These are phyloP conservation scores for Oryzias curvinotus DNA, from an alignment of 2,113 vertebrate species.

Conservation along the genomic window DNA sequence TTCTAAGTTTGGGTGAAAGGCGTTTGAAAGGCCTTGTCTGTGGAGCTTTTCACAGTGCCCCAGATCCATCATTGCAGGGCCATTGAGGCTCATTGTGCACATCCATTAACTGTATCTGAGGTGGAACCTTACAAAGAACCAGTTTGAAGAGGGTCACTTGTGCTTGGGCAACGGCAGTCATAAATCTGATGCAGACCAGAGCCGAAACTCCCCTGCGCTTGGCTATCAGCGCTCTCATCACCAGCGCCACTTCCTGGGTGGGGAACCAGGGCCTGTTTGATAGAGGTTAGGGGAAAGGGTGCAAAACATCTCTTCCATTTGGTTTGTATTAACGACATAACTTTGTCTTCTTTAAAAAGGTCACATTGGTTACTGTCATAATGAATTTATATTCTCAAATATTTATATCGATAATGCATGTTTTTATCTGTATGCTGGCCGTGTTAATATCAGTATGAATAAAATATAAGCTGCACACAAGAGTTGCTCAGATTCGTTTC, in stretches of 20 bases:
- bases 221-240: conserved; percentile 64
- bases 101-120: conserved; percentile 70
- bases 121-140: conserved; percentile 63
- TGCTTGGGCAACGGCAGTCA: conserved; percentile 61
- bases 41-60: conserved; percentile 63
- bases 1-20: conserved; percentile 50
- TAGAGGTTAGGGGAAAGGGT: conserved; percentile 25
- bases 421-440: conserved; percentile 11
- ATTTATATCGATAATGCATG: conserved; percentile 58
- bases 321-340: conserved; percentile 56
- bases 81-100: conserved; percentile 63
- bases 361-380: conserved; percentile 51
- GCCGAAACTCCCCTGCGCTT: conserved; percentile 61
- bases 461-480: conserved; percentile 54
- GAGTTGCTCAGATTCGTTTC: conserved; percentile 20
- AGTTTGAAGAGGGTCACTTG: conserved; percentile 66
- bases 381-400: conserved; percentile 47
- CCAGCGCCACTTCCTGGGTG: conserved; percentile 54
- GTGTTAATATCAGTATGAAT: conserved; percentile 67
- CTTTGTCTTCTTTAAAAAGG: conserved; percentile 52
- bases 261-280: conserved; percentile 13
- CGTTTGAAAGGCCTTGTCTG: conserved; percentile 59
- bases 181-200: conserved; percentile 69
- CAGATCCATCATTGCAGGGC: conserved; percentile 68
- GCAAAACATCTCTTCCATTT: conserved; percentile 50